Base-by-base conservation (phyloP, 2,888 invertebrate genomes). In the Chalcis sispes region DNA sequence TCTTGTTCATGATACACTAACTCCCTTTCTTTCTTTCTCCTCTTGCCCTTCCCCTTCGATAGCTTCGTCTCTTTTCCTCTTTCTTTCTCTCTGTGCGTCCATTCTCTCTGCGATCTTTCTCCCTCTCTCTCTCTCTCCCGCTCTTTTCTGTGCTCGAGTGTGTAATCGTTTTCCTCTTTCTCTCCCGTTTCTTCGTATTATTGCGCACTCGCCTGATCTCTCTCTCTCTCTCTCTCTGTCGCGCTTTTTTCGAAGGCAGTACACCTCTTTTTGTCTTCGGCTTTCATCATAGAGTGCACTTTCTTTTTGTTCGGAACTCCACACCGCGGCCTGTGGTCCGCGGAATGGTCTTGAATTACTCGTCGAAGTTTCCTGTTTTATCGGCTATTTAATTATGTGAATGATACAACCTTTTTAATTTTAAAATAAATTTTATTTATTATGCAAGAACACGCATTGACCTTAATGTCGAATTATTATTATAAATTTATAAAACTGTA, bases 1-100 rank as follows among this genome's bases (percentile, higher is more conserved):
- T n/a, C n/a, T n/a, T n/a, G n/a, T n/a, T n/a, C n/a, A n/a, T n/a
- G n/a, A n/a, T n/a, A n/a, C n/a, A n/a, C n/a, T n/a, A n/a, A n/a
- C n/a, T n/a, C n/a, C n/a, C n/a, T n/a, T n/a, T n/a, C n/a, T n/a
- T n/a, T 59, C 72, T 65, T 75, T 58, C 79, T 79, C 80, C 75
- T 79, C 81, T 80, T 42, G 50, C 27, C 79, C 77, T n/a, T n/a
- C n/a, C n/a, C n/a, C n/a, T n/a, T n/a, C n/a, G n/a, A n/a, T n/a
- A n/a, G n/a, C 77, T 62, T 18, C 65, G 64, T 42, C 56, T 36
- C 10, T 23, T 4, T 10, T 20, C 77, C 81, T 79, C 80, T n/a
- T 52, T 27, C 78, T 78, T 75, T 32, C 69, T 48, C 50, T 15
- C 23, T 54, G 18, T 65, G 32, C n/a, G 20, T 15, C 36, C 36